Base-by-base conservation (phyloP, 2,888 invertebrate genomes). In the Punctoribates punctum region DNA sequence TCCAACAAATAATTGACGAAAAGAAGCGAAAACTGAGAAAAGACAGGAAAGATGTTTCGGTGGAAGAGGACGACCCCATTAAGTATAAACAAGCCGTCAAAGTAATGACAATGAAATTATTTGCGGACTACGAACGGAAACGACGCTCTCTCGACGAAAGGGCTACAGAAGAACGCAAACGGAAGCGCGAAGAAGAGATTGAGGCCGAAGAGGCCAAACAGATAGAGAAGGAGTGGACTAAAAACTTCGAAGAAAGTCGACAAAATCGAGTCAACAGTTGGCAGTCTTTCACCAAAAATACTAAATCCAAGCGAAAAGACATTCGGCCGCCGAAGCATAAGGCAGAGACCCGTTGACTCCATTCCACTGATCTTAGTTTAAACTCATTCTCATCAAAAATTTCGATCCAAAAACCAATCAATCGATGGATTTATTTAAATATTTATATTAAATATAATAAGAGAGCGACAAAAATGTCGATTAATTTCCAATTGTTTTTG, bases 81-180 rank as follows among this genome's bases (percentile, higher is more conserved):
- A 85, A 85, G 83, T 85, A 84, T 83, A 93, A 92, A 85, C 96
- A 96, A 85, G 91, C 97, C 3, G 89, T 97, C 73, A 96, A 96
- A 87, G 96, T 97, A n/a, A 92, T 97, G 90, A 97, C 96, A 15
- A 97, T 96, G 93, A 97, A 99, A 87, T 88, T 96, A 78, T 89
- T 90, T 84, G 99, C 99, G 73, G 99, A 99, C 83, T 91, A 96
- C 90, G 96, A 97, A 83, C 88, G 96, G 74, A 92, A 95, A 85
- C 87, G 88, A 70, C 90, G 94, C 81, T 91, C 93, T 82, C 86
- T 94, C 72, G 94, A 95, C 81, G 90, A 90, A 17, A 88, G 96
- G 67, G 95, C 94, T 81, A 91, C 92, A 85, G 96, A 96, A 83
- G 96, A 96, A 82, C 88, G 84, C 75, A 96, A 96, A 84, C 86